These are phyloP conservation scores for Rhizomys pruinosus DNA, from an alignment of 2,113 vertebrate species.

Conservation along the genomic window DNA sequence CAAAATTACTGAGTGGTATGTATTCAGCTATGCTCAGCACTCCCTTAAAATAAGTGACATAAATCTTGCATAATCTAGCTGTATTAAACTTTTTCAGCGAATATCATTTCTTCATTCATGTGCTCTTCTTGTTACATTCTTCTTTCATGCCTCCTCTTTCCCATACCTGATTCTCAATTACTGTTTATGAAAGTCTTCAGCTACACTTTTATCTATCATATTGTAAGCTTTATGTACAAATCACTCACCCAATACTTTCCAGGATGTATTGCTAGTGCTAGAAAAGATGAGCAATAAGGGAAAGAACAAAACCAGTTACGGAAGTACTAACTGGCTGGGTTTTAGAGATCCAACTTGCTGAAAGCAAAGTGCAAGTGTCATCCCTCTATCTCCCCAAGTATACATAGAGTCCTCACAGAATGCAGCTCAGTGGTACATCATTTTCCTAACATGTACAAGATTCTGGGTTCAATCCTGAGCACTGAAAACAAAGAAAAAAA, in stretches of 20 bases:
- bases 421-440: no score
- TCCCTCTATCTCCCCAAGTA: not conserved
- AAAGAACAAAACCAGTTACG: not conserved
- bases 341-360: not conserved
- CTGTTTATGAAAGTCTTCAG: not conserved
- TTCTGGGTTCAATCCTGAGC: no score
- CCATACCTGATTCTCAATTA: not conserved
- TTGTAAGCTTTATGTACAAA: not conserved
- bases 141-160: not conserved
- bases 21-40: slow-evolving; percentile 52
- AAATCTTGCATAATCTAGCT: slow-evolving; percentile 62
- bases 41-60: slow-evolving; percentile 70
- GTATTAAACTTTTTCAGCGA: slow-evolving; percentile 26
- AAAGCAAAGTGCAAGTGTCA: not conserved
- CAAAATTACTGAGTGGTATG: slow-evolving; percentile 37
- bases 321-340: not conserved
- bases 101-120: not conserved
- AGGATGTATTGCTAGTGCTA: not conserved
- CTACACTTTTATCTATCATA: not conserved
- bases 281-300: not conserved
- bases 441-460: no score
- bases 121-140: not conserved
- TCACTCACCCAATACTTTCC: not conserved
- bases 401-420: no score
- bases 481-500: not conserved